These are phyloP conservation scores for Panurus biarmicus DNA, from an alignment of 2,113 vertebrate genomes.

Conservation along the genomic window DNA sequence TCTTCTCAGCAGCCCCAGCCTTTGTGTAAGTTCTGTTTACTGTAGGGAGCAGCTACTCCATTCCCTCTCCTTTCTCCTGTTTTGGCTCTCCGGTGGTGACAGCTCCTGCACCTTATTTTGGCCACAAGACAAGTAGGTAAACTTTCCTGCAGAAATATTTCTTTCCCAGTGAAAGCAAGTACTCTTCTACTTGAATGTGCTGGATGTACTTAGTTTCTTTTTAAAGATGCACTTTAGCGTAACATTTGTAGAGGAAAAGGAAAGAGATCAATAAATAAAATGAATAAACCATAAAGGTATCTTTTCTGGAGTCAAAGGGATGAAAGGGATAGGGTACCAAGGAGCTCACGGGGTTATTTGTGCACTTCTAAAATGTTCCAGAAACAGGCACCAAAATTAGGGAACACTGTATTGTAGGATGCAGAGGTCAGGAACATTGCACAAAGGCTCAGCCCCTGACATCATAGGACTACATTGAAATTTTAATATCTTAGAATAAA, in stretches of 20 bases:
- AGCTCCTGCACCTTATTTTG: background rate
- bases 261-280: background rate
- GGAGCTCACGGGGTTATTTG: background rate
- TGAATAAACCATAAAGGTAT: background rate
- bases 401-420: background rate
- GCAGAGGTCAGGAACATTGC: background rate
- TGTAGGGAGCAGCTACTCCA: background rate
- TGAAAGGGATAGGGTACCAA: background rate
- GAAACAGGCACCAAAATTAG: background rate
- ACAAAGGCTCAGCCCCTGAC: background rate
- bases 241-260: background rate
- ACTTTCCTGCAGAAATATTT: background rate
- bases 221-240: background rate
- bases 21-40: background rate
- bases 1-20: background rate
- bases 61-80: background rate
- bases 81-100: background rate
- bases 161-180: background rate
- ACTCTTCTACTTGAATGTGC: background rate
- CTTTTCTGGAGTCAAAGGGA: background rate
- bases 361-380: background rate
- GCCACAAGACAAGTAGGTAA: background rate
- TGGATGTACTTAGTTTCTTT: background rate
- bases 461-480: background rate
- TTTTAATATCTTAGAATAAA: background rate